Base-by-base conservation (phyloP, 2,113 vertebrate genomes). In the Podiceps cristatus region DNA sequence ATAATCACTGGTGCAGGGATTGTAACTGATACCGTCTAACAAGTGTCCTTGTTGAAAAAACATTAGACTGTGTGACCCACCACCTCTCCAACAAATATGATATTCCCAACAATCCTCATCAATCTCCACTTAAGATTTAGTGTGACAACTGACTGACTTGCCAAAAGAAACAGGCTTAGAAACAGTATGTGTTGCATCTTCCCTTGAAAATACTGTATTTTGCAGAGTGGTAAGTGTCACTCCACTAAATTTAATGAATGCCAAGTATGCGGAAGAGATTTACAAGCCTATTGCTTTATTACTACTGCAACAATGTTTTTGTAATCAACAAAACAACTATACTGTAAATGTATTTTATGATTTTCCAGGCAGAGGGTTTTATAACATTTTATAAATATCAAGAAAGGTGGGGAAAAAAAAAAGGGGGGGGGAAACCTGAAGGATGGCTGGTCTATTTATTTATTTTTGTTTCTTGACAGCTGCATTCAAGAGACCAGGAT, bases 211-310 rank as follows among this genome's bases (percentile, higher is more conserved):
- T 67, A 87, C 40, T 73, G n/a, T 49, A 50, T 86, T 95, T 95
- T 90, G 29, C 53, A 25, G 86, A 63, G 23, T 91, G 60, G 69
- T 88, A 81, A 92, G 86, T 91, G 89, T 86, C 86, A 94, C 33
- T 93, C 74, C 29, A 62, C 74, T 83, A 92, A 91, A 94, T 96
- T 68, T 96, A 97, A 95, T 92, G 96, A 96, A 95, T 9, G 3
- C 25, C 79, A 93, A 81, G 60, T 71, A 86, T 83, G 91, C 33
- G 74, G 72, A 86, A 40, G 59, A 96, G 88, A 97, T 97, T 97
- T 96, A 95, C 82, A 94, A 83, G 64, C 47, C 27, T 67, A 44
- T 69, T 77, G 37, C 20, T 91, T 94, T 79, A 95, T 72, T 95
- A 93, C 40, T 72, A 75, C 56, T 71, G 74, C 42, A 86, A 82